Conservation (phyloP, 1,140 invertebrate species). For the Hycleus phaleratus region DNA sequence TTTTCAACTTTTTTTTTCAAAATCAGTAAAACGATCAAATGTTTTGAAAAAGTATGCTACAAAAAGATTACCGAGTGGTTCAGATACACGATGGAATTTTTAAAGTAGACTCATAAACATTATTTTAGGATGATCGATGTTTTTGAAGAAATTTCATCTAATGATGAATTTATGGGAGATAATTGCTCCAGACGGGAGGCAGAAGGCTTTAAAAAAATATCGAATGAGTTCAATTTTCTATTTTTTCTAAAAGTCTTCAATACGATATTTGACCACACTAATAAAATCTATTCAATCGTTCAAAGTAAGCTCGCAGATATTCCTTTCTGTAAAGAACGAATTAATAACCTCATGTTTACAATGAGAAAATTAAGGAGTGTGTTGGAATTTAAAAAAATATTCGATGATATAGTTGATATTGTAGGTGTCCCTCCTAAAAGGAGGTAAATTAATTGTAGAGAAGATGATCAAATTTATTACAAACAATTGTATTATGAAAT, state of each 20-base stretch:
- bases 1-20: conserved; percentile 12
- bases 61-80: not conserved
- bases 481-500: no score
- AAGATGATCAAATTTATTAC: no score
- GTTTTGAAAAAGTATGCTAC: not conserved
- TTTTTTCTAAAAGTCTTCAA: conserved; percentile 3
- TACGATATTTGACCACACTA: conserved; percentile 2
- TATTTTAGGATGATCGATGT: conserved; percentile 6
- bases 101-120: not conserved
- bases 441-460: no score
- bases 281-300: not conserved
- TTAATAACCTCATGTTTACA: no score
- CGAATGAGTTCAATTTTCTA: not conserved
- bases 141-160: conserved; percentile 5
- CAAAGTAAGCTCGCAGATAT: no score
- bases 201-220: not conserved
- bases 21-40: not conserved
- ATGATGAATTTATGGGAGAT: not conserved
- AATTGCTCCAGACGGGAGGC: not conserved
- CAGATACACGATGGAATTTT: conserved; percentile 9
- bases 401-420: no score
- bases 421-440: no score
- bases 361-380: no score
- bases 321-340: no score
- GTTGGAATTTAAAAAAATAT: no score